Base-by-base conservation (phyloP, 2,888 invertebrate species). In the Chrysolina americana region DNA sequence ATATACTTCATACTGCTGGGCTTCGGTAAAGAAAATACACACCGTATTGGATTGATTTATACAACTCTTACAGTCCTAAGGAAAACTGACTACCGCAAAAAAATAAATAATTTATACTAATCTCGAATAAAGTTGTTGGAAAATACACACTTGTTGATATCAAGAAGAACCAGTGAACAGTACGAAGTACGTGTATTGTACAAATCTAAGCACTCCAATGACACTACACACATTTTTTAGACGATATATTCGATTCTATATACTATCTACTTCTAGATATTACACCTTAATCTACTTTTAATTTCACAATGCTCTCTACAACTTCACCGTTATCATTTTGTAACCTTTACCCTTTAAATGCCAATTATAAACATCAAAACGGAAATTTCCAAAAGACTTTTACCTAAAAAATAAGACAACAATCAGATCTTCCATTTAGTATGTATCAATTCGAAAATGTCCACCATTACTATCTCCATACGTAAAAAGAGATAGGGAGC, bases 201-300 rank as follows among this genome's bases (percentile, higher is more conserved):
- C 83, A 85, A 74, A 80, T 84, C 85, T 86, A 86, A 86, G 86
- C 86, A 85, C 85, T 87, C 86, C 86, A 87, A 85, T 84, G 85
- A 87, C 85, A 87, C 87, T 87, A 87, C 87, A 86, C 86, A 86
- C 87, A 86, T 84, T 84, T 84, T n/a, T 84, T 86, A 84, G 83
- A 86, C 83, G 85, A 86, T 86, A 87, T 87, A 87, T 85, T 87
- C 86, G 86, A 87, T 85, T 86, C 86, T 87, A 86, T 79, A 85
- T 84, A 80, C 86, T 86, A 87, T 87, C 87, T 87, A 87, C 87
- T 85, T 83, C 85, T 87, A 87, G 85, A 87, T 86, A 68, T 68
- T 68, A 87, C 86, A 85, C 53, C 86, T 86, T 87, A 87, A 78
- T 82, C 85, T 86, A 86, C 70, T 65, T 80, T 82, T 80, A 87